Evolutionary conservation across 2,113 vertebrate genomes (phyloP), one percentile per base, ranked within the genome.

Genomic region (Saguinus imperator): DNA sequence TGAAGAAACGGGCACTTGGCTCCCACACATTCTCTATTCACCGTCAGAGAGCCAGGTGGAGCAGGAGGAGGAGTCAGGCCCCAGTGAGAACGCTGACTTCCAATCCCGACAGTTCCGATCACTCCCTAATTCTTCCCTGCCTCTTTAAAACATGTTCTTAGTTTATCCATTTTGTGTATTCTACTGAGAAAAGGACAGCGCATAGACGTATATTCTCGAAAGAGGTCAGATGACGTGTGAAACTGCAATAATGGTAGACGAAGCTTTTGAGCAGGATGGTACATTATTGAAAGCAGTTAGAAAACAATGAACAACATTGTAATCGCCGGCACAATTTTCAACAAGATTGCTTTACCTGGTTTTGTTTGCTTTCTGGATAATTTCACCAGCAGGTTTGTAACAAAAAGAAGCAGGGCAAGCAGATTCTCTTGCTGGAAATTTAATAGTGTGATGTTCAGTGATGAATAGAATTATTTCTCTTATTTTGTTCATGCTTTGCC

Each of bases 201-300:
- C 97, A 98, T 84, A 97, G 75, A 97, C 40, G 75, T 8, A 96
- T 73, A 95, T 92, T 97, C 97, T 96, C 88, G 94, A 96, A 97
- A 98, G 89, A 90, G 97, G 97, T 97, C 96, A 98, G 95, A 91
- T 94, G 96, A 96, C 29, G 79, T 98, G 84, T 97, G 89, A 95
- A 97, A 97, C 73, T n/a, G 90, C 76, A 92, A 84, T 1, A 92
- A 95, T 85, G 57, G 84, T 77, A 96, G 91, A 93, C 82, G 96
- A 84, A 94, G 93, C 96, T 97, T 97, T 97, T 50, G 94, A 80
- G 72, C 79, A 86, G 97, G 94, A 81, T 70, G 91, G 96, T 76
- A n/a, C 81, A 94, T 96, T 94, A 97, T 2, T 90, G 95, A 97
- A 98, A 98, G 95, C 90, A 96, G 88, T 76, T 37, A 92, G 97